A percentile compares a stretch with the other conserved stretches of the same genome.
These are phyloP conservation scores for Cataglyphis cursor DNA, from an alignment of 2,888 invertebrate species.

Conservation along the genomic window DNA sequence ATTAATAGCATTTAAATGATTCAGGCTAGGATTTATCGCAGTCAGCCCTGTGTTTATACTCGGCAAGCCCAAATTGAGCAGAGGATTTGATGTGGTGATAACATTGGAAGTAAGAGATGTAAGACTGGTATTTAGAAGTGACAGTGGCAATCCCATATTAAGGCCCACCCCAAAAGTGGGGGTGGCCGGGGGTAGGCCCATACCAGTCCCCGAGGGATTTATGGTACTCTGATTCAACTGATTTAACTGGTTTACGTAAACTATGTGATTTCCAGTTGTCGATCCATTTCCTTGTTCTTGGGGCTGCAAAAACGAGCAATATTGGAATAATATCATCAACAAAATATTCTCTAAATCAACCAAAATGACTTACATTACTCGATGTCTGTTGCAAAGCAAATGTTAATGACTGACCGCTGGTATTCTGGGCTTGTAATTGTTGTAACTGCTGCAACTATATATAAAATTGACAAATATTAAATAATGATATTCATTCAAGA, in stretches of 20 bases:
- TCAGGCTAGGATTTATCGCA: conserved; percentile 84
- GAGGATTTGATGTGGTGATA: conserved; percentile 86
- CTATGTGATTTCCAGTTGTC: conserved; percentile 85
- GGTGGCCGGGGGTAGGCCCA: conserved; percentile 87
- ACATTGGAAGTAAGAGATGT: conserved; percentile 86
- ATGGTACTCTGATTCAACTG: conserved; percentile 86
- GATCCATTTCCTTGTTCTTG: conserved; percentile 85
- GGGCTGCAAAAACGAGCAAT: conserved; percentile 75
- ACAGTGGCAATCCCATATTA: conserved; percentile 86
- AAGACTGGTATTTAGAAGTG: conserved; percentile 85
- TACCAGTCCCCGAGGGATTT: conserved; percentile 86
- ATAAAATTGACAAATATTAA: neutral
- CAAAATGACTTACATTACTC: conserved; percentile 81
- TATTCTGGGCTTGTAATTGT: conserved; percentile 85
- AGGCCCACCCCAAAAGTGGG: conserved; percentile 87
- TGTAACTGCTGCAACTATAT: conserved; percentile 84
- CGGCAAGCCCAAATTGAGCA: conserved; percentile 85
- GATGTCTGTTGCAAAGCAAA: conserved; percentile 86
- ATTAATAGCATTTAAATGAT: conserved; percentile 84
- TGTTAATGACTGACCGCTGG: conserved; percentile 84
- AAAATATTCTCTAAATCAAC: neutral
- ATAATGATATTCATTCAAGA: neutral
- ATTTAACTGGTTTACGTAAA: conserved; percentile 85
- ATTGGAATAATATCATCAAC: conserved; percentile 14
- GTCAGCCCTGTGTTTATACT: conserved; percentile 84